These are phyloP conservation scores for Gila orcuttii DNA, from an alignment of 2,113 vertebrate species.

Conservation along the genomic window DNA sequence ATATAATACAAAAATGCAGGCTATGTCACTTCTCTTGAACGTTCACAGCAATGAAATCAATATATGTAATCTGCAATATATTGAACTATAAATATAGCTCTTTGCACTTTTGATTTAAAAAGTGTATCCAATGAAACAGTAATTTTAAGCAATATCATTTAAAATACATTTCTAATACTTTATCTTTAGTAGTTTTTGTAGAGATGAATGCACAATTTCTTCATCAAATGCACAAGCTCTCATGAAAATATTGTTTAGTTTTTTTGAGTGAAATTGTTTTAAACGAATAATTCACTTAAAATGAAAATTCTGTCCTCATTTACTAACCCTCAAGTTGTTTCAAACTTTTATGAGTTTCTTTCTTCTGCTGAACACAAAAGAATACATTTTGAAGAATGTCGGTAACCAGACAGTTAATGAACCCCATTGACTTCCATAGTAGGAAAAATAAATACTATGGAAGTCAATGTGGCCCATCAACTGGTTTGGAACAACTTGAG, in stretches of 20 bases:
- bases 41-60: neutral
- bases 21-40: neutral
- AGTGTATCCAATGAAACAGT: neutral
- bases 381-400: too few species aligned
- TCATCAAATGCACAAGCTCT: neutral
- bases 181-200: neutral
- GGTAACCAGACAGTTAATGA: too few species aligned
- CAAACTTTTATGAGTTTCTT: too few species aligned
- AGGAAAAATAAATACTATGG: too few species aligned
- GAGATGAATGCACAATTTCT: slow-evolving; percentile 2
- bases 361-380: too few species aligned
- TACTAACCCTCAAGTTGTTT: too few species aligned
- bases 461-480: too few species aligned
- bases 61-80: neutral
- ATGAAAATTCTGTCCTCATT: too few species aligned
- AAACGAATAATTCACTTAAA: too few species aligned
- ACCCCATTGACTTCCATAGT: too few species aligned
- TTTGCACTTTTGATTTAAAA: neutral
- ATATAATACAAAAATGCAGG: neutral
- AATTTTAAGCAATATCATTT: neutral
- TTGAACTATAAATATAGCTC: neutral
- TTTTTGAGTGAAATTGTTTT: neutral
- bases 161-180: neutral
- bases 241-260: neutral
- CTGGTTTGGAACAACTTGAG: too few species aligned